Base-by-base conservation (phyloP, 2,888 invertebrate genomes). In the Melanotus villosus region DNA sequence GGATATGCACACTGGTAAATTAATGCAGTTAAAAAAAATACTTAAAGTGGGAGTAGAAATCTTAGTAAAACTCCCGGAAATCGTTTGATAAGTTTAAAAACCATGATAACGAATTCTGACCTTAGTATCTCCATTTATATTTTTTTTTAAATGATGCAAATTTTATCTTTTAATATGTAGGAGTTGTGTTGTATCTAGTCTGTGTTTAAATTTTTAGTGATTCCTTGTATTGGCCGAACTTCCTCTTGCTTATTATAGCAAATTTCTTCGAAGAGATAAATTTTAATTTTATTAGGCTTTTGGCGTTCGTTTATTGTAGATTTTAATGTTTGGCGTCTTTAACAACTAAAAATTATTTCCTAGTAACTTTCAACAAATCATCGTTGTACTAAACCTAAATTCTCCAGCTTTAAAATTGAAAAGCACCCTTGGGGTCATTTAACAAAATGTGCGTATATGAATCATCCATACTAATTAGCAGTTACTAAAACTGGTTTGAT, bases 401-500 rank as follows among this genome's bases (percentile, higher is more conserved):
- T 26, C 7, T 7, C 4, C 3, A 26, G 7, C 26, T 7, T 26
- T 7, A 26, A 7, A 26, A 7, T 26, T n/a, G n/a, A n/a, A n/a
- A n/a, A n/a, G n/a, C 26, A 5, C 7, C 26, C 26, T 26, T 26
- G 3, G 26, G 26, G 26, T 3, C 26, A 26, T 26, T n/a, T n/a
- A n/a, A 26, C 41, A 16, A 41, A 5, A 41, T 14, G 41, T 26
- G 16, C 18, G 10, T 23, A 26, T 47, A 47, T 45, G 47, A 23
- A 23, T 47, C 23, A 47, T 23, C 12, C 12, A 5, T 1, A n/a
- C 21, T 47, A 47, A 47, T 47, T 47, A 47, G 23, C 19, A 26
- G 26, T 26, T 38, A 3, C n/a, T 14, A 12, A 38, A 38, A 52
- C 52, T 52, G 52, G 52, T 52, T 52, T 52, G 18, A 10, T 52